Conservation (phyloP, 1,140 invertebrate species). For the Glomeris maerens region DNA sequence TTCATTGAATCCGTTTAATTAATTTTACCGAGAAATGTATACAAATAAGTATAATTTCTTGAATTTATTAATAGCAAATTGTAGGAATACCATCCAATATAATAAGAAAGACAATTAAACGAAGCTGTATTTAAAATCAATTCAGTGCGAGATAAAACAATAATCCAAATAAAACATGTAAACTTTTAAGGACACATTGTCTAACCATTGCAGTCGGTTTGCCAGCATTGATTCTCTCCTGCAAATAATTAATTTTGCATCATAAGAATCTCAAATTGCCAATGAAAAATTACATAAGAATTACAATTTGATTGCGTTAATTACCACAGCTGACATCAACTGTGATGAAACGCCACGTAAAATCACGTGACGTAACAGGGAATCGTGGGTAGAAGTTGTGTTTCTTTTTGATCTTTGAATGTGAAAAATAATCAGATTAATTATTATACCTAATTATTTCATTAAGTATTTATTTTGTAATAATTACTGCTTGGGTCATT, state of each 20-base stretch:
- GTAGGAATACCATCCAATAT: too few relatives aligned
- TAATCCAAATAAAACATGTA: too few relatives aligned
- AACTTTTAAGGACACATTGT: too few relatives aligned
- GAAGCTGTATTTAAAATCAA: too few relatives aligned
- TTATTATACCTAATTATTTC: not conserved
- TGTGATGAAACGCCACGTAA: not conserved
- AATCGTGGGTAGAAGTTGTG: not conserved
- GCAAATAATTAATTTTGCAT: constrained; percentile 14
- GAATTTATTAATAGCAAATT: too few relatives aligned
- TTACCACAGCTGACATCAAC: not conserved
- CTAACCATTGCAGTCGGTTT: constrained; percentile 54
- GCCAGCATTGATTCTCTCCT: constrained; percentile 79
- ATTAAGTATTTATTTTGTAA: not conserved
- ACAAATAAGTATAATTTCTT: too few relatives aligned
- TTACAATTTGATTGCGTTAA: not conserved
- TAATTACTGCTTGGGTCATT: too few relatives aligned
- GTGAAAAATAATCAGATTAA: constrained; percentile 1
- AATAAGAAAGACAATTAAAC: too few relatives aligned
- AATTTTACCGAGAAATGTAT: too few relatives aligned
- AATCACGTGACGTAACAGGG: not conserved
- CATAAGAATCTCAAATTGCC: not conserved
- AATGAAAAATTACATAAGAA: not conserved
- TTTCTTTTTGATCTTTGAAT: constrained; percentile 5
- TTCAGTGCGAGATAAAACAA: constrained; percentile 12
- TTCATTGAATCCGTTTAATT: too few relatives aligned